Percentiles rank a stretch among this genome's conserved stretches.
Conservation (phyloP, 2,113 vertebrate species). For the Pluvianellus socialis region DNA sequence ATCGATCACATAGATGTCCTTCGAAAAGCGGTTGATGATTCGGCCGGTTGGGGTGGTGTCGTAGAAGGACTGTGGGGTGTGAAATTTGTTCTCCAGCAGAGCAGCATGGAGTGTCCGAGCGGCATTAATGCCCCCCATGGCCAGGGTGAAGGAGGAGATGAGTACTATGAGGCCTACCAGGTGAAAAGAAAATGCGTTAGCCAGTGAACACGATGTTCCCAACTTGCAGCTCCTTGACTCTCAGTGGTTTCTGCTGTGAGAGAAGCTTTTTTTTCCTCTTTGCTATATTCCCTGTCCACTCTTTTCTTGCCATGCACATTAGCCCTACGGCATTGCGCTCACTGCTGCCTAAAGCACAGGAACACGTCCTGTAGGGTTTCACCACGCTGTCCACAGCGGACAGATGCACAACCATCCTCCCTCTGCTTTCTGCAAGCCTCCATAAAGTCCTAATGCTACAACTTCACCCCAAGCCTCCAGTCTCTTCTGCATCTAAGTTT, state of each 20-base stretch:
- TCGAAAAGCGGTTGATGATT: conserved; percentile 96
- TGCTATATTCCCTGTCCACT: background rate
- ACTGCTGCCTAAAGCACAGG: background rate
- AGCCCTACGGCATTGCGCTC: fast-evolving
- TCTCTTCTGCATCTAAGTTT: background rate
- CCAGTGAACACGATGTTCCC: fast-evolving
- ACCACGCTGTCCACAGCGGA: background rate
- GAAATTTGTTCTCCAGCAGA: conserved; percentile 90
- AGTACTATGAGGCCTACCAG: conserved; percentile 85
- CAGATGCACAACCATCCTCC: background rate
- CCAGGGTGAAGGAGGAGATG: conserved; percentile 84
- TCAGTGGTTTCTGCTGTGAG: background rate
- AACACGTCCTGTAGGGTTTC: background rate
- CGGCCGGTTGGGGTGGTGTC: conserved; percentile 94
- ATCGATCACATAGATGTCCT: conserved; percentile 92
- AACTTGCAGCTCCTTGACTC: background rate
- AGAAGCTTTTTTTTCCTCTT: background rate
- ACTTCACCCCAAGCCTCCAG: background rate
- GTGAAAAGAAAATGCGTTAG: background rate
- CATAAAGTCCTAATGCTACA: background rate
- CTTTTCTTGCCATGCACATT: background rate
- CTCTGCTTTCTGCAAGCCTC: background rate
- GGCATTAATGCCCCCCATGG: conserved; percentile 85
- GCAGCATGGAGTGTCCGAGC: conserved; percentile 80
- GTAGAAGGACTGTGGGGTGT: conserved; percentile 91